Conservation (phyloP, 2,888 invertebrate species). For the Tipula helvola region DNA sequence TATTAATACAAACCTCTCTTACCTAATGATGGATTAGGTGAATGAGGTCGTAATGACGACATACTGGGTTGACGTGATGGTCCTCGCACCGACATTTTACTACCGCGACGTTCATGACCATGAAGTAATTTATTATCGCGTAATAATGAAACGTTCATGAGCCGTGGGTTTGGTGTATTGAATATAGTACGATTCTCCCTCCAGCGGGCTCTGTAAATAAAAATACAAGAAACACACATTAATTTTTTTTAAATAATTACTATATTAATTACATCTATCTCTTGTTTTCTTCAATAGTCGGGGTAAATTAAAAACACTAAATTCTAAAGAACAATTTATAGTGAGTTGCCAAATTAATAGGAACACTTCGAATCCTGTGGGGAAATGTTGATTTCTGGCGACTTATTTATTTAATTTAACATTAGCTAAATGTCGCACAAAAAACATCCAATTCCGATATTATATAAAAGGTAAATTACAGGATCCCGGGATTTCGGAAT, state of each 20-base stretch:
- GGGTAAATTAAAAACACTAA: no score
- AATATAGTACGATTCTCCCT: conserved; percentile 85
- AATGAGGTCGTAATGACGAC: conserved; percentile 70
- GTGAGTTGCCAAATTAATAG: no score
- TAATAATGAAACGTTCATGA: conserved; percentile 82
- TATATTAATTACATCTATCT: background rate
- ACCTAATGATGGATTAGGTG: conserved; percentile 41
- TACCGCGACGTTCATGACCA: conserved; percentile 63
- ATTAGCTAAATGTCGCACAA: no score
- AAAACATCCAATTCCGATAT: no score
- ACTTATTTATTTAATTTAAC: no score
- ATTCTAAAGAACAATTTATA: no score
- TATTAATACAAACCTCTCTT: conserved; percentile 30
- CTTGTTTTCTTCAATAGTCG: no score
- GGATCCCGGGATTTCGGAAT: no score
- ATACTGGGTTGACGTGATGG: conserved; percentile 78
- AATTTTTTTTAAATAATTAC: background rate
- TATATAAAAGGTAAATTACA: no score
- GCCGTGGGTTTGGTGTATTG: conserved; percentile 84
- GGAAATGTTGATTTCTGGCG: no score
- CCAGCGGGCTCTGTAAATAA: conserved; percentile 69
- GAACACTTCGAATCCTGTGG: no score
- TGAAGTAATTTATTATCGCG: conserved; percentile 70
- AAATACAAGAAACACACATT: background rate
- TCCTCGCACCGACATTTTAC: conserved; percentile 62